phyloP scores from a whole-genome alignment of 2,797 vertebrate species.

The Danio jaintianensis region DNA sequence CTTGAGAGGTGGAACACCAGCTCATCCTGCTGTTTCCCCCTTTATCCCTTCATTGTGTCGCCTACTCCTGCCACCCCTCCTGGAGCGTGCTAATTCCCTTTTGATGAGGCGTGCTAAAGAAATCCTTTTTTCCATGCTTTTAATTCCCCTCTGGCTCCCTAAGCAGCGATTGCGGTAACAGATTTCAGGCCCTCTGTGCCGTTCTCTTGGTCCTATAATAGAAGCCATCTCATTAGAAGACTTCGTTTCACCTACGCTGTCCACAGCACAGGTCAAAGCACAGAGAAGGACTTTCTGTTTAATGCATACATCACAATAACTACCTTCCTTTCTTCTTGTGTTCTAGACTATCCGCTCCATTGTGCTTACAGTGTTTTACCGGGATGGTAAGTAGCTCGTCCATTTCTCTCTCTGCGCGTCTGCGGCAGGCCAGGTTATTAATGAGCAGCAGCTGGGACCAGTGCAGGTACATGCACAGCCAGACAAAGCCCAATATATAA shows the following conservation, averaged over 20 bases:
- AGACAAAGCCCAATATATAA: conserved; percentile 88
- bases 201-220: conserved; percentile 76
- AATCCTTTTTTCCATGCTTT: conserved; percentile 88
- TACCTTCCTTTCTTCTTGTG: conserved; percentile 69
- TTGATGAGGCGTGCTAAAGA: conserved; percentile 91
- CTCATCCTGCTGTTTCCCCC: conserved; percentile 54
- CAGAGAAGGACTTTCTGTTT: conserved; percentile 8
- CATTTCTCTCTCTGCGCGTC: conserved; percentile 73
- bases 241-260: conserved; percentile 28
- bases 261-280: conserved; percentile 19
- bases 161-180: conserved; percentile 86
- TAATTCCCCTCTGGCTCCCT: conserved; percentile 86
- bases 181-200: conserved; percentile 83
- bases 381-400: conserved; percentile 80
- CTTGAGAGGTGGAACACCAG: conserved; percentile 50
- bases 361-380: conserved; percentile 71
- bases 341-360: conserved; percentile 60
- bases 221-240: conserved; percentile 75
- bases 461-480: conserved; percentile 81
- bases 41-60: conserved; percentile 71
- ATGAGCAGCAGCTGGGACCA: conserved; percentile 85
- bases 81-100: conserved; percentile 85
- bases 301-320: conserved; percentile 31
- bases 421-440: conserved; percentile 79
- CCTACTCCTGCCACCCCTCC: conserved; percentile 75